Base-by-base conservation (phyloP, 1,140 invertebrate species). In the Bombus impatiens region DNA sequence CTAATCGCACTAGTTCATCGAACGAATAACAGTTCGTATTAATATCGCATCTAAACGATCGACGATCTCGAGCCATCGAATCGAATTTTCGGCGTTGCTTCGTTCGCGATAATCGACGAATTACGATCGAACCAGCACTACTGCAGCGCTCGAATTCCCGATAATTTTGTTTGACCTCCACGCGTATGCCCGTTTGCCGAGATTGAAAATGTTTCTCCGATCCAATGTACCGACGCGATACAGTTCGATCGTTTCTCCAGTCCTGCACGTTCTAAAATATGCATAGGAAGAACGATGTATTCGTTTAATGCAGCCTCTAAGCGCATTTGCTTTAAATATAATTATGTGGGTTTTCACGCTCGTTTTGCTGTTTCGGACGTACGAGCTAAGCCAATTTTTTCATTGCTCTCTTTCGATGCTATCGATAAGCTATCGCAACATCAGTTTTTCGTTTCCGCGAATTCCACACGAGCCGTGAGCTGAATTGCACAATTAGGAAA, bases 11-110 rank as follows among this genome's bases (percentile, higher is more conserved):
- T 53, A 44, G 10, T 74, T 70, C 78, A 57, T 65, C 85, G 88
- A 90, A 90, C 90, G 88, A 91, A 93, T 91, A 92, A 91, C 86
- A 77, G 76, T 90, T 88, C 82, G 82, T 91, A 90, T 92, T 90
- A 90, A 92, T 92, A 90, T 92, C 91, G 75, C 81, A 75, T 88
- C 87, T 82, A 86, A 91, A 89, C 86, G 78, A 37, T 74, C 86
- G 44, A 78, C 67, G 86, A 79, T 77, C 71, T 70, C 74, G n/a
- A 47, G 37, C 70, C 78, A 53, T 88, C 83, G 78, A 86, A 87
- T 91, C 77, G 85, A 78, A 87, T 85, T 88, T 86, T 70, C 88
- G 47, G 44, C 67, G 25, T n/a, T 80, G 62, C 57, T 32, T 47
- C 44, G 35, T 35, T 18, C 37, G 53, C 15, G 75, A 90, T 89